A percentile compares a stretch with the other conserved stretches of the same genome.
Conservation (phyloP, 2,888 invertebrate species). For the Trachelus iudaicus region DNA sequence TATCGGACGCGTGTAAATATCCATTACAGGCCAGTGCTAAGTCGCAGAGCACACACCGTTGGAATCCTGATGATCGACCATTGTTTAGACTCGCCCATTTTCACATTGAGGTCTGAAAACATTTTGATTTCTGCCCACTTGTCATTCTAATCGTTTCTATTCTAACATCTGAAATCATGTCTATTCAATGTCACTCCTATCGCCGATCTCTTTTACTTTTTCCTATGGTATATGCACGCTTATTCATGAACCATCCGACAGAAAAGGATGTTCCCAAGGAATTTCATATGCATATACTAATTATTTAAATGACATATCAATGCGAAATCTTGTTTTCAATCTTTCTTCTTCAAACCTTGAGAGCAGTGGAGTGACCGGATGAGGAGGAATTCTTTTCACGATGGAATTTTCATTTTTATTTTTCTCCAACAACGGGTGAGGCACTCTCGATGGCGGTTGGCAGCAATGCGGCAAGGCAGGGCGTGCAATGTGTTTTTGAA, state of each 20-base stretch:
- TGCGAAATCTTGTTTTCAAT: neutral
- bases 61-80: conserved; percentile 10
- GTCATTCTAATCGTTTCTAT: neutral
- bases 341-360: neutral
- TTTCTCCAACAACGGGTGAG: neutral
- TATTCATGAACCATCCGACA: neutral
- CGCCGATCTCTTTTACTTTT: neutral
- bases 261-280: neutral
- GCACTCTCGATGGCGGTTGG: neutral
- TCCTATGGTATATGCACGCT: neutral
- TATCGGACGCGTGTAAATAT: conserved; percentile 19
- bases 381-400: neutral
- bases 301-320: neutral
- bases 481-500: conserved; percentile 27
- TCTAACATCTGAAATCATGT: neutral
- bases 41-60: conserved; percentile 17
- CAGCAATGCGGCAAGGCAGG: neutral
- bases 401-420: neutral
- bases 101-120: neutral
- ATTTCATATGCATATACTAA: neutral
- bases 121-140: conserved; percentile 1
- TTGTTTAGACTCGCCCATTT: neutral
- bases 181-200: neutral
- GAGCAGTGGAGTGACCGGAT: neutral
- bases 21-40: conserved; percentile 16